These are phyloP conservation scores for Knipowitschia caucasica DNA, from an alignment of 2,797 vertebrate species.

Conservation along the genomic window DNA sequence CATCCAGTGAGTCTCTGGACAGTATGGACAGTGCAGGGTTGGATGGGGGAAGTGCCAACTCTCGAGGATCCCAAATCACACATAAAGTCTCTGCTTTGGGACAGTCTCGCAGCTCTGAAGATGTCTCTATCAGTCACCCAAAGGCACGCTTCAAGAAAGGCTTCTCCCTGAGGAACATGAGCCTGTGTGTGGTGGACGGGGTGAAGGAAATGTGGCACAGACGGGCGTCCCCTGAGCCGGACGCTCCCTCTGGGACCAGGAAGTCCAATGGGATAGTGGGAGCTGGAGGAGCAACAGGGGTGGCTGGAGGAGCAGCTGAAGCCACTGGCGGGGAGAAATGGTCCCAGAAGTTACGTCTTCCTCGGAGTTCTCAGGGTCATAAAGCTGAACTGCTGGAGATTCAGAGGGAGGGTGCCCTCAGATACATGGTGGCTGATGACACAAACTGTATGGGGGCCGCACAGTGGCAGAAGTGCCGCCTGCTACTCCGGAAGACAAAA, in stretches of 20 bases:
- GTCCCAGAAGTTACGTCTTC: constrained; percentile 84
- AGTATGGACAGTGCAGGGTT: constrained; percentile 83
- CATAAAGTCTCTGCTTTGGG: constrained; percentile 83
- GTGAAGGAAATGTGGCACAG: constrained; percentile 97
- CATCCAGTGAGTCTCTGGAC: constrained; percentile 84
- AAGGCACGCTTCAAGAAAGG: constrained; percentile 93
- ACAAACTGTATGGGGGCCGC: constrained; percentile 85
- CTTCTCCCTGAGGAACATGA: constrained; percentile 96
- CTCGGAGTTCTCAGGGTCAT: constrained; percentile 81
- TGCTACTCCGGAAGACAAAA: constrained; percentile 85
- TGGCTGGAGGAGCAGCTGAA: constrained; percentile 65
- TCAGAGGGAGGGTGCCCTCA: constrained; percentile 89
- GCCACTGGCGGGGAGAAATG: constrained; percentile 80
- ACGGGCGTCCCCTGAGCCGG: constrained; percentile 85
- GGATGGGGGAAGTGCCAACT: constrained; percentile 56
- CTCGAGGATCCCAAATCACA: constrained; percentile 65
- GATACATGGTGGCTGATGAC: constrained; percentile 96
- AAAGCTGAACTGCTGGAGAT: constrained; percentile 90
- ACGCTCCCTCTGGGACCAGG: constrained; percentile 54
- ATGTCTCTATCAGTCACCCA: constrained; percentile 81
- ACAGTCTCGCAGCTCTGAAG: constrained; percentile 94
- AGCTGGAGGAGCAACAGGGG: constrained; percentile 65
- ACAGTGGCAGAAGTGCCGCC: constrained; percentile 95
- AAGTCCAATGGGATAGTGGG: constrained; percentile 70
- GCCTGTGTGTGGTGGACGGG: constrained; percentile 92